A percentile compares a stretch with the other conserved stretches of the same genome.
These are phyloP conservation scores for Porites lutea DNA, from an alignment of 64 coral and sea anemone genomes.

Conservation along the genomic window DNA sequence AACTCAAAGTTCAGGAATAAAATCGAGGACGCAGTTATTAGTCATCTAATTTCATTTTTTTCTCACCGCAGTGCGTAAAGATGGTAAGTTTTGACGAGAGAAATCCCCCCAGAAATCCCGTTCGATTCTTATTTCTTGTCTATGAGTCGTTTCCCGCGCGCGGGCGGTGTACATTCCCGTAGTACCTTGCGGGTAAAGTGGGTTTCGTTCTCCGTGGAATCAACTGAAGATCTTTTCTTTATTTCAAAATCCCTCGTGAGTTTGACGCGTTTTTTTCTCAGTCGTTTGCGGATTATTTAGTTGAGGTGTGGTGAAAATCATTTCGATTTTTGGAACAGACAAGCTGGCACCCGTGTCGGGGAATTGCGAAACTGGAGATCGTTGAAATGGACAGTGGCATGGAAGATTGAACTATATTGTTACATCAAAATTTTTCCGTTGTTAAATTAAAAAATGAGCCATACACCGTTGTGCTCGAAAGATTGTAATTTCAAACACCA, in stretches of 20 bases:
- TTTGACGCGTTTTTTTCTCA: neutral
- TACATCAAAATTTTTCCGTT: neutral
- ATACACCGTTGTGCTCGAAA: conserved; percentile 21
- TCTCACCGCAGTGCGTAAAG: too few relatives aligned
- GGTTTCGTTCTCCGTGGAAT: neutral
- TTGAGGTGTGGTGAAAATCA: neutral
- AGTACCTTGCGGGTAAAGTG: neutral
- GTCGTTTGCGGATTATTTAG: neutral
- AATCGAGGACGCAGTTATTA: too few relatives aligned
- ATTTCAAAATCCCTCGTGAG: neutral
- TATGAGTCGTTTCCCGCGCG: neutral
- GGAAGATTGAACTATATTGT: neutral
- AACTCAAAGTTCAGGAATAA: too few relatives aligned
- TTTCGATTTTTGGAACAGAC: neutral
- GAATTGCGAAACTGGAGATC: too few relatives aligned
- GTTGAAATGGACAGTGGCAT: neutral
- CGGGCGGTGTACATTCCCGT: neutral
- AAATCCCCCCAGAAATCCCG: too few relatives aligned
- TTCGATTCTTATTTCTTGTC: neutral
- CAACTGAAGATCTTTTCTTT: neutral
- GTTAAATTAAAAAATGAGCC: neutral
- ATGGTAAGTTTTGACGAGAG: too few relatives aligned
- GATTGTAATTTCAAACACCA: neutral
- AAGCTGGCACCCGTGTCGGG: too few relatives aligned
- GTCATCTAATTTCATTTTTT: too few relatives aligned